Conservation (phyloP, 2,113 vertebrate genomes). For the Pomatostomus ruficeps region DNA sequence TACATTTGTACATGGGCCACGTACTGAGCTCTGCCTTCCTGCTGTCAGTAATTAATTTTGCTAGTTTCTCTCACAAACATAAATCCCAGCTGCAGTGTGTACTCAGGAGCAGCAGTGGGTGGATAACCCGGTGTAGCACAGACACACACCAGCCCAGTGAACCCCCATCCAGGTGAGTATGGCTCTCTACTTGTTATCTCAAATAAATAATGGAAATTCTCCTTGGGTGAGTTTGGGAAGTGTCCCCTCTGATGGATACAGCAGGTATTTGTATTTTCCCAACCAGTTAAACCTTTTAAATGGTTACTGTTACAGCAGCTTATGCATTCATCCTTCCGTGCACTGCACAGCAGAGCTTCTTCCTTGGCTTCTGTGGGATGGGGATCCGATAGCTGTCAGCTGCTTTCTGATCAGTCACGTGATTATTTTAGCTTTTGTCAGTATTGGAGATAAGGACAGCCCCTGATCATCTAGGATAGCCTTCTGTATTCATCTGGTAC, state of each 20-base stretch:
- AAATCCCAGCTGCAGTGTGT: neutral
- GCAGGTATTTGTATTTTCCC: neutral
- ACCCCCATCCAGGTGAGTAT: neutral
- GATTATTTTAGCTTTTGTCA: constrained; percentile 2
- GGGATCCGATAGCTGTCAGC: neutral
- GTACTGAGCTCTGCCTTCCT: neutral
- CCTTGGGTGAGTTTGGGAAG: neutral
- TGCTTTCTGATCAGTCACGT: constrained; percentile 28
- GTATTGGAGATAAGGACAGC: neutral
- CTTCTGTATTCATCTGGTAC: constrained; percentile 13
- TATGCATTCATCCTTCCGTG: neutral
- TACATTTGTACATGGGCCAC: neutral
- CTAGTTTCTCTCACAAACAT: neutral
- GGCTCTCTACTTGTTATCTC: neutral
- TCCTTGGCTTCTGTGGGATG: neutral
- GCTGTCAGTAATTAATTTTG: neutral
- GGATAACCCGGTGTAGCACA: rapidly evolving
- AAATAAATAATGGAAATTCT: neutral
- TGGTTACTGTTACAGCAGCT: neutral
- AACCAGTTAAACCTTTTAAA: neutral
- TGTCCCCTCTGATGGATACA: neutral
- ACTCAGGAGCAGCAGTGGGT: neutral
- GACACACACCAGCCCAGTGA: neutral
- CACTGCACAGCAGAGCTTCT: neutral
- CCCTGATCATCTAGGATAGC: neutral